Conservation (phyloP, 2,797 vertebrate species). For the Acrossocheilus fasciatus region DNA sequence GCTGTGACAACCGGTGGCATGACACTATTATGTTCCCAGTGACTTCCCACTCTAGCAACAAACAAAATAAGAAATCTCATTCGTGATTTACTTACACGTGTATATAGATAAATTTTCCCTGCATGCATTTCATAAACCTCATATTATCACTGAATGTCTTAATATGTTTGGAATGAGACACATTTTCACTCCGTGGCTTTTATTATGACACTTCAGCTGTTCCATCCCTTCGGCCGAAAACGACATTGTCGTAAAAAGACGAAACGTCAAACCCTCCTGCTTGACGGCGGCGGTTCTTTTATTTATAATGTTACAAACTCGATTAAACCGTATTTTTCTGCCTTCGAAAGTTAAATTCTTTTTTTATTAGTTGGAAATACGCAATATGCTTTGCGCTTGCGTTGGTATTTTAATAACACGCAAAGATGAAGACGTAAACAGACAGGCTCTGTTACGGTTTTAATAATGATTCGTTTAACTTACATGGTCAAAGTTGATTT, state of each 20-base stretch:
- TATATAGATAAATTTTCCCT: background rate
- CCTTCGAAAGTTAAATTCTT: background rate
- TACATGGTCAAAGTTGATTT: background rate
- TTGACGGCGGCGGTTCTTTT: conserved; percentile 3
- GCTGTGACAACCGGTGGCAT: conserved; percentile 37
- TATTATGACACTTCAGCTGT: conserved; percentile 30
- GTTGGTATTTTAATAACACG: background rate
- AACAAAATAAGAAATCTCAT: background rate
- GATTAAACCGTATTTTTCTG: background rate
- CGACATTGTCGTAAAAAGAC: conserved; percentile 44
- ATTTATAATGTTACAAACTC: conserved; percentile 38
- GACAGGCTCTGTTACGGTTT: background rate
- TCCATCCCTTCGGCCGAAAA: background rate
- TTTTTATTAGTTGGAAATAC: background rate
- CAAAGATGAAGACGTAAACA: conserved; percentile 39
- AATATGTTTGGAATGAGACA: background rate
- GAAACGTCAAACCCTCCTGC: background rate
- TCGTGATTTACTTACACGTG: background rate
- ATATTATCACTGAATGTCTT: background rate
- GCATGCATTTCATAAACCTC: background rate
- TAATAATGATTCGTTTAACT: background rate
- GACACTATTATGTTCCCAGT: background rate
- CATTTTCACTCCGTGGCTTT: conserved; percentile 21
- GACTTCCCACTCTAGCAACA: background rate
- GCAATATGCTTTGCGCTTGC: background rate